phyloP scores from a whole-genome alignment of 2,797 vertebrate species.

The Threskiornis aethiopicus region DNA sequence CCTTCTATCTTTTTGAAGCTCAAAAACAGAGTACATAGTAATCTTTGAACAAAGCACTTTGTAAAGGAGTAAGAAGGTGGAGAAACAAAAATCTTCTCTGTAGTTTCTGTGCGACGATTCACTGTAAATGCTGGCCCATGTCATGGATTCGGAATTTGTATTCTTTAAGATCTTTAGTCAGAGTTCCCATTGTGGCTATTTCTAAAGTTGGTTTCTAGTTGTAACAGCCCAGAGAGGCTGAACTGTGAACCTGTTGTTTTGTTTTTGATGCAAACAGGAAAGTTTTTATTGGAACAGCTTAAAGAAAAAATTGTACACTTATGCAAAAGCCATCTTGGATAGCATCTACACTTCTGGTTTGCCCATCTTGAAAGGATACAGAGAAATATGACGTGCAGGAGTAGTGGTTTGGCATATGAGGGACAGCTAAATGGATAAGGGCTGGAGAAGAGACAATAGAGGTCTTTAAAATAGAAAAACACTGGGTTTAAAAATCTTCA shows the following conservation, averaged over 20 bases:
- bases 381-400: neutral
- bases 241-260: slow-evolving; percentile 32
- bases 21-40: neutral
- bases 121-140: neutral
- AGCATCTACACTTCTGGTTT: neutral
- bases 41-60: neutral
- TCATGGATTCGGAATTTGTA: slow-evolving; percentile 1
- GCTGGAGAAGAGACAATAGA: neutral
- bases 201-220: neutral
- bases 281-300: slow-evolving; percentile 30
- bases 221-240: neutral
- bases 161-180: slow-evolving; percentile 1
- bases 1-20: neutral
- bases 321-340: neutral
- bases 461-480: neutral
- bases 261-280: slow-evolving; percentile 4
- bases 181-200: slow-evolving; percentile 3
- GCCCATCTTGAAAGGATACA: neutral
- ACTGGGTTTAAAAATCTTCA: neutral
- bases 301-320: neutral
- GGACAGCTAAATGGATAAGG: neutral
- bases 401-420: neutral
- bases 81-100: neutral
- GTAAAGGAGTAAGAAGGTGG: neutral
- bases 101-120: neutral